Conservation (phyloP, 2,113 vertebrate species). For the Hemibates koningsi region DNA sequence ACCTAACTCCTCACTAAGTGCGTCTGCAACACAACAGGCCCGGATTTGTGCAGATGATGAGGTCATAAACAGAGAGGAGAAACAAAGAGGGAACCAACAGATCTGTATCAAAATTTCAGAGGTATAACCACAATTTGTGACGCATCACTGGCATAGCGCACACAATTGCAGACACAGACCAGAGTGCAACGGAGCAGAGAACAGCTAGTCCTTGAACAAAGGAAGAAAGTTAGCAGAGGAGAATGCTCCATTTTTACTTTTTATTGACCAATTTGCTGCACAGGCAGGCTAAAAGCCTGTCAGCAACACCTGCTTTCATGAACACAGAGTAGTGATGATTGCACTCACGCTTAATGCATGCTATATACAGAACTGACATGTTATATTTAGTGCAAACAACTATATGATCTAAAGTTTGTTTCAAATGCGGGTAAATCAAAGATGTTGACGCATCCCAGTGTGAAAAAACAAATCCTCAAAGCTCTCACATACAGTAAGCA, state of each 20-base stretch:
- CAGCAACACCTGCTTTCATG: not conserved
- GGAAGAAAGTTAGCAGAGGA: not conserved
- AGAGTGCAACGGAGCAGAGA: conserved; percentile 6
- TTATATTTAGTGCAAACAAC: not conserved
- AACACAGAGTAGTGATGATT: not conserved
- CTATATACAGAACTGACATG: not conserved
- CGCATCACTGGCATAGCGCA: not conserved
- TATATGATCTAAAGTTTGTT: not conserved
- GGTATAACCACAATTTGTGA: conserved; percentile 3
- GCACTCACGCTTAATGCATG: not conserved
- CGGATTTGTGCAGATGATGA: not conserved
- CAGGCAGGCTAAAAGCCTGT: not conserved
- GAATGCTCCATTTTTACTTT: not conserved
- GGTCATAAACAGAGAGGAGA: not conserved
- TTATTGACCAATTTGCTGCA: not conserved
- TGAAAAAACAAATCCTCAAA: conserved; percentile 11
- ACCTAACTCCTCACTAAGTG: not conserved
- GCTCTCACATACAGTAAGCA: not conserved
- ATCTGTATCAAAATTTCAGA: conserved; percentile 9
- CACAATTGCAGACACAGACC: not conserved
- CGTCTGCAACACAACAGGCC: not conserved
- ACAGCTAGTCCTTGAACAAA: not conserved
- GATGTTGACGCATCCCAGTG: not conserved
- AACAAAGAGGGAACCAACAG: not conserved
- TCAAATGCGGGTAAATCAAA: conserved; percentile 7